A percentile compares a stretch with the other conserved stretches of the same genome.
These are phyloP conservation scores for Pyralis farinalis DNA, from an alignment of 2,888 invertebrate species.

Conservation along the genomic window DNA sequence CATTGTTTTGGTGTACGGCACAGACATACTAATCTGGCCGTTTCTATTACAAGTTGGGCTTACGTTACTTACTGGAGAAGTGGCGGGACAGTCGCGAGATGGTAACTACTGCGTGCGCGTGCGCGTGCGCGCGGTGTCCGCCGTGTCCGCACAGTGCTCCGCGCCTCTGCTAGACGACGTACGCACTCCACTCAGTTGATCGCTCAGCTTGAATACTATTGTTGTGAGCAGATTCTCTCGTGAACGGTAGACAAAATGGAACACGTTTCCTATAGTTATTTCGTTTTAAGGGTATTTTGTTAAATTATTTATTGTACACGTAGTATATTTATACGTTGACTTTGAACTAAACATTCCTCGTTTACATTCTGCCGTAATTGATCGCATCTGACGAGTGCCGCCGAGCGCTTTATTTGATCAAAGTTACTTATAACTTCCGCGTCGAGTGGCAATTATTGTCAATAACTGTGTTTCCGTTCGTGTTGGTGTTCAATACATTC, in stretches of 20 bases:
- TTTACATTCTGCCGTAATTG: not conserved
- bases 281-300: conserved; percentile 8
- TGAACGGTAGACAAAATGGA: too few relatives aligned
- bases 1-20: conserved; percentile 3
- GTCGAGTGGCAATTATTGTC: too few relatives aligned
- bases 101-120: conserved; percentile 36
- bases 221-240: too few relatives aligned
- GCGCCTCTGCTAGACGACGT: too few relatives aligned
- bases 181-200: too few relatives aligned
- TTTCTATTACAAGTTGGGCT: conserved; percentile 54
- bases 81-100: conserved; percentile 39
- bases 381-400: too few relatives aligned
- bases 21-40: conserved; percentile 15
- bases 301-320: conserved; percentile 5
- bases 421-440: too few relatives aligned
- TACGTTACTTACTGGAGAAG: conserved; percentile 44
- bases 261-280: conserved; percentile 2
- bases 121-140: not conserved
- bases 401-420: too few relatives aligned
- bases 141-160: not conserved
- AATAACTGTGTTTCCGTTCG: too few relatives aligned
- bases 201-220: too few relatives aligned
- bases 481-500: too few relatives aligned
- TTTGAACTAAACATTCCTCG: not conserved
- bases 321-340: conserved; percentile 2